A percentile compares a stretch with the other conserved stretches of the same genome.
Evolutionary conservation across 2,113 vertebrate genomes (phyloP).

Genomic region (Myrmecobius fasciatus): DNA sequence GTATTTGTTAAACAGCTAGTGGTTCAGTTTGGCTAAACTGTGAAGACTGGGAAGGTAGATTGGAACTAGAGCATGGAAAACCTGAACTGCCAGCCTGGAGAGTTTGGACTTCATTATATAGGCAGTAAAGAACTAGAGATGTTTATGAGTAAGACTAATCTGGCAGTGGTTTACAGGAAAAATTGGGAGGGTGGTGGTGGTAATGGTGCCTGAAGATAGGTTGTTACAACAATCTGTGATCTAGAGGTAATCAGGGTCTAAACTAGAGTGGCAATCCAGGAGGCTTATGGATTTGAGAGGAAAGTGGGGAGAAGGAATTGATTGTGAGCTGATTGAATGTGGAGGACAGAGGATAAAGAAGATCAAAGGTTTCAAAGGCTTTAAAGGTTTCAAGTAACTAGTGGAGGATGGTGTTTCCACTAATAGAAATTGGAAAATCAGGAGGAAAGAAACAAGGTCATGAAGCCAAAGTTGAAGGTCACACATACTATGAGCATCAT

Average conservation of each 20-base stretch:
- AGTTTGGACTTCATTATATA: neutral
- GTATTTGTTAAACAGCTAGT: neutral
- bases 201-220: neutral
- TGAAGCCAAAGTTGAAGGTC: neutral
- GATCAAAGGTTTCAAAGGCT: neutral
- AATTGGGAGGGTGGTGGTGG: neutral
- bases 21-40: neutral
- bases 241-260: neutral
- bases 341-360: neutral
- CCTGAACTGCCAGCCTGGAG: neutral
- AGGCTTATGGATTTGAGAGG: neutral
- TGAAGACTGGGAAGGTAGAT: neutral
- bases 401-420: neutral
- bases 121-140: neutral
- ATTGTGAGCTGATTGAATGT: neutral
- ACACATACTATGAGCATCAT: neutral
- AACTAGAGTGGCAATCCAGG: neutral
- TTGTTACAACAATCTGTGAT: neutral
- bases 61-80: neutral
- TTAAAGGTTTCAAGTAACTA: neutral
- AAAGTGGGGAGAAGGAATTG: neutral
- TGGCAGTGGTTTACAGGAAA: neutral
- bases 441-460: neutral
- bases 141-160: neutral
- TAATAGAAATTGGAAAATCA: neutral